Evolutionary conservation across 2,888 invertebrate genomes (phyloP), one percentile per base, ranked within the genome.

Genomic region (Plebejus argus): DNA sequence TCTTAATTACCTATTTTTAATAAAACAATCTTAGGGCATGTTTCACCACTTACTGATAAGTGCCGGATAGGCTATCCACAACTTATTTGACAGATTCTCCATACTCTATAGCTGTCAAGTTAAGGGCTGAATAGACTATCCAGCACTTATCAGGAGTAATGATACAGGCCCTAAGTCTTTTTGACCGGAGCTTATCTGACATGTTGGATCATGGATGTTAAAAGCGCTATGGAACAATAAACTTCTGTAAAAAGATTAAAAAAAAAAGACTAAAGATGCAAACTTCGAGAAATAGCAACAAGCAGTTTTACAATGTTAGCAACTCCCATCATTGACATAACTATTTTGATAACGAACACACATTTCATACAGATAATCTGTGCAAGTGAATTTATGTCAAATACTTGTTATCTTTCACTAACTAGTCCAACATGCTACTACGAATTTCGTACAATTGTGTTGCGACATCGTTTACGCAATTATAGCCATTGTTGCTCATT

Each of bases 391-490:
- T 80, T 78, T 78, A 79, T 80, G 78, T 79, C 79, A 78, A 78
- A 78, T 76, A 76, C 53, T 58, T 78, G 78, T 80, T 80, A 80
- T 80, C 80, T 79, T 76, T 78, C 66, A 66, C 79, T 79, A 80
- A 80, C 79, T 79, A 78, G 80, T 79, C n/a, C 80, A 80, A 78
- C 78, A 75, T 77, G 76, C 78, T 78, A 71, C 78, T 76, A 79
- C 78, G 70, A 81, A 81, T 77, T 78, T 81, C 77, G 80, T 78
- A 78, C 74, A 74, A 74, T 76, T 77, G 71, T 77, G 76, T 78
- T 79, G 79, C 79, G 79, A 78, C 77, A 76, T 76, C 61, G 77
- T 81, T 81, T 81, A 79, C 80, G 79, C 78, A 79, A 81, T 81
- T 79, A 77, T 76, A 77, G 77, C 77, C 78, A 79, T 79, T 79